Conservation (phyloP, 1,140 invertebrate genomes). For the Drosophila kurseongensis region DNA sequence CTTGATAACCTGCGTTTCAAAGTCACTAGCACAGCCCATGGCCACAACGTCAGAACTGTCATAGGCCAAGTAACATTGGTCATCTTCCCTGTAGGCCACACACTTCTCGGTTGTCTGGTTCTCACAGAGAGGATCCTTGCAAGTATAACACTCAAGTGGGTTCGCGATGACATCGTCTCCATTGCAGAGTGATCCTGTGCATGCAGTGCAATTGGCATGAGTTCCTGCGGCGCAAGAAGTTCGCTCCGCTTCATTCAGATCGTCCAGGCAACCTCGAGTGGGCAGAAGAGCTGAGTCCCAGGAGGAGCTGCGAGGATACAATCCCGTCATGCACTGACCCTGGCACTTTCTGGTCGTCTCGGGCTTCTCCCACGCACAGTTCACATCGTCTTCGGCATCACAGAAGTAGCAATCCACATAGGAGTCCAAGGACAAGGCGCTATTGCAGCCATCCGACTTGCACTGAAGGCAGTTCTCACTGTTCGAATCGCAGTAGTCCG, state of each 20-base stretch:
- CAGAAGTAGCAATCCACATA: slow-evolving; percentile 75
- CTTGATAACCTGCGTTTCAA: slow-evolving; percentile 56
- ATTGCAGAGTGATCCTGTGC: slow-evolving; percentile 59
- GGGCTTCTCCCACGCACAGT: slow-evolving; percentile 39
- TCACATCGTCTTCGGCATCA: slow-evolving; percentile 52
- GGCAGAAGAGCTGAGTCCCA: slow-evolving; percentile 64
- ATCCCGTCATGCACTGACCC: slow-evolving; percentile 65
- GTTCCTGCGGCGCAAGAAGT: slow-evolving; percentile 47
- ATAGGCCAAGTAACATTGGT: slow-evolving; percentile 69
- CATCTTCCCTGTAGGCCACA: slow-evolving; percentile 52
- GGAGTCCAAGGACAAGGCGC: slow-evolving; percentile 30
- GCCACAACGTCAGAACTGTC: slow-evolving; percentile 38
- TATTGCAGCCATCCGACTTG: slow-evolving; percentile 77
- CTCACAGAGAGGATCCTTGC: slow-evolving; percentile 38
- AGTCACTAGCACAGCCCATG: slow-evolving; percentile 76
- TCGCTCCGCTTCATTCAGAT: slow-evolving; percentile 60
- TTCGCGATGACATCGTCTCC: slow-evolving; percentile 33
- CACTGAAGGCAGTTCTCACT: slow-evolving; percentile 55
- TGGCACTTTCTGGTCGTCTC: slow-evolving; percentile 62
- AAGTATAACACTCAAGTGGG: slow-evolving; percentile 61
- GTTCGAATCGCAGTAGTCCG: slow-evolving; percentile 60
- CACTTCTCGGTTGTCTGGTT: slow-evolving; percentile 30
- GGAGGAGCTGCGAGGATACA: slow-evolving; percentile 72
- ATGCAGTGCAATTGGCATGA: slow-evolving; percentile 53
- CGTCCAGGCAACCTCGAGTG: slow-evolving; percentile 73